A percentile compares a stretch with the other conserved stretches of the same genome.
Evolutionary conservation across 2,113 vertebrate genomes (phyloP).

Genomic region (Macquaria ambigua): DNA sequence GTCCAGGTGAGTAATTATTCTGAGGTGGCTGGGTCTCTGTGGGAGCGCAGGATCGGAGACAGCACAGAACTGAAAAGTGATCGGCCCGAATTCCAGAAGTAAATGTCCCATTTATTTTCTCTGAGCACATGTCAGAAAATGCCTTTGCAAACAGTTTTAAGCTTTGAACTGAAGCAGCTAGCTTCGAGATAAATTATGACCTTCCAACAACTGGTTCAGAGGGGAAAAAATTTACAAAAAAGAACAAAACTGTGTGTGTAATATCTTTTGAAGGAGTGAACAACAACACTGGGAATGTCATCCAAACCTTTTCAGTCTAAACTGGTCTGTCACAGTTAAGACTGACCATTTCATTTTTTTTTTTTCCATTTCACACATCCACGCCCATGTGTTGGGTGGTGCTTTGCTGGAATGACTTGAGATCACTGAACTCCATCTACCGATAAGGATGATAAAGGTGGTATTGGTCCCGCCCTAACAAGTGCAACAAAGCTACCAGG

Average conservation of each 20-base stretch:
- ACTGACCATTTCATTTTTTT: background rate
- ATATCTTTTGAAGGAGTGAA: background rate
- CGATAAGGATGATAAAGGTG: too few relatives aligned
- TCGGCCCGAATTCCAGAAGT: background rate
- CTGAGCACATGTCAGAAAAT: slow-evolving; percentile 13
- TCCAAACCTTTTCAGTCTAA: background rate
- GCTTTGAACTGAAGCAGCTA: background rate
- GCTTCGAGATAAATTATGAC: background rate
- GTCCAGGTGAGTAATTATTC: slow-evolving; percentile 31
- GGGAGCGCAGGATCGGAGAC: background rate
- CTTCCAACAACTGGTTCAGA: background rate
- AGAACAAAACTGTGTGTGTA: background rate
- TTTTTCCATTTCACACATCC: background rate
- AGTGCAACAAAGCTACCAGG: too few relatives aligned
- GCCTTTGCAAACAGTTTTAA: slow-evolving; percentile 1
- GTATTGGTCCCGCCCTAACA: too few relatives aligned
- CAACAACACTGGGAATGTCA: background rate
- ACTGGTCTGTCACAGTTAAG: background rate
- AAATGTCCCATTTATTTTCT: slow-evolving; percentile 24
- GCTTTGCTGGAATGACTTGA: too few relatives aligned
- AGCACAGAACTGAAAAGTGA: background rate
- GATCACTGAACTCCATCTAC: too few relatives aligned
- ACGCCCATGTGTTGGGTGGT: too few relatives aligned
- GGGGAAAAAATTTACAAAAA: background rate
- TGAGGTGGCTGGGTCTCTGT: slow-evolving; percentile 5